A percentile compares a stretch with the other conserved stretches of the same genome.
phyloP scores from a whole-genome alignment of 2,113 vertebrate genomes.

The Paraplagusia blochii region DNA sequence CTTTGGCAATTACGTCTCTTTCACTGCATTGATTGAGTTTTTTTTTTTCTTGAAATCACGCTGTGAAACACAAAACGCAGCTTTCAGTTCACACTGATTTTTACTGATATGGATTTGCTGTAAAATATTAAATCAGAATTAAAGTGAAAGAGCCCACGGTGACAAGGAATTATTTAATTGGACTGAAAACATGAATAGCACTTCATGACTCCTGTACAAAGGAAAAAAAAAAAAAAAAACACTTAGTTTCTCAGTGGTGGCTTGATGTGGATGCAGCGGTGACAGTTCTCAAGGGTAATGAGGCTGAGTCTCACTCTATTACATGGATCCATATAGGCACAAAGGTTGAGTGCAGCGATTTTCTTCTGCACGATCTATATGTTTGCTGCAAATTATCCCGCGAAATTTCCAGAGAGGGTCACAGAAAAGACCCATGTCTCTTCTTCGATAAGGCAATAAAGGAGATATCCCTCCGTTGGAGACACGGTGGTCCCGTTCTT shows the following conservation, averaged over 20 bases:
- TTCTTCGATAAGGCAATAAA: slow-evolving; percentile 11
- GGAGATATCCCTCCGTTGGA: slow-evolving; percentile 19
- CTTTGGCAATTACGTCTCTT: slow-evolving; percentile 39
- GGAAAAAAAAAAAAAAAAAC: no score
- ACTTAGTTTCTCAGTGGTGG: slow-evolving; percentile 49
- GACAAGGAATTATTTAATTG: slow-evolving; percentile 43
- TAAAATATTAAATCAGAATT: slow-evolving; percentile 7
- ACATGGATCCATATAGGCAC: slow-evolving; percentile 29
- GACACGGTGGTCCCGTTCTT: not conserved
- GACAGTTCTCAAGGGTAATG: slow-evolving; percentile 36
- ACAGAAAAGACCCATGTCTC: not conserved
- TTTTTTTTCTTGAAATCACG: slow-evolving; percentile 13
- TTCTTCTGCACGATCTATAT: slow-evolving; percentile 13
- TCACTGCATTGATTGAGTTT: slow-evolving; percentile 19
- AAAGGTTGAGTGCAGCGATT: slow-evolving; percentile 18
- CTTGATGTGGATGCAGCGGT: slow-evolving; percentile 30
- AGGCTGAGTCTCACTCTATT: slow-evolving; percentile 32
- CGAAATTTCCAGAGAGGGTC: slow-evolving; percentile 7
- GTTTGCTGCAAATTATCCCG: slow-evolving; percentile 18
- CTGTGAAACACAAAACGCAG: slow-evolving; percentile 34
- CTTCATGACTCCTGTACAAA: slow-evolving; percentile 43
- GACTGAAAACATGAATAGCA: slow-evolving; percentile 55
- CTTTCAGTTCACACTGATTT: slow-evolving; percentile 30
- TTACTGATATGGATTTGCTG: slow-evolving; percentile 29
- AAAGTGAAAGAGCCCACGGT: slow-evolving; percentile 27